Base-by-base conservation (phyloP, 2,888 invertebrate genomes). In the Artemia sinica region DNA sequence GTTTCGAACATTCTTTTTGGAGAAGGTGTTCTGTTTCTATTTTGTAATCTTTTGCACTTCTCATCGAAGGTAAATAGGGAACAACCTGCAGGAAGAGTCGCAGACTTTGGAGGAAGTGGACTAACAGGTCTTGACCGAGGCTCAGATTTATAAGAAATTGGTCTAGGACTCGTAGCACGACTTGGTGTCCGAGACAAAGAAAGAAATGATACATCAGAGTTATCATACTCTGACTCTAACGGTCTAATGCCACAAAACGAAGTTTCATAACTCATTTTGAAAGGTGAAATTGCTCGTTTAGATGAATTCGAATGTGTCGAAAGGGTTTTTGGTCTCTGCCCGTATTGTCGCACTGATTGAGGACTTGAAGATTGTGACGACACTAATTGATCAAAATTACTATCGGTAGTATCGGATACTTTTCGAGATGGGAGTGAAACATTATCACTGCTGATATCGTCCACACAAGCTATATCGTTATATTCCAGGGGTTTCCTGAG, bases 221-320 rank as follows among this genome's bases (percentile, higher is more conserved):
- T 72, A 70, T 65, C 72, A 67, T 51, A 72, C 72, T 65, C 71
- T 65, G 58, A 71, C 70, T 68, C 67, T 80, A 82, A 80, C 80
- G 89, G 87, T 75, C 89, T 89, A 67, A 86, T 87, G 1, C 91
- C 91, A 78, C 91, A 91, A 77, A 92, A 92, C 0, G 91, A 91
- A 0, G 91, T 92, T 79, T 91, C 91, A 70, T 91, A 81, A 69
- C 91, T 81, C 73, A 72, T 73, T 67, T 69, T 71, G 66, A 69
- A 73, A 69, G 71, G 74, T 52, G 71, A 74, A 50, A 71, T 73
- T 68, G 50, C 72, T 69, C 49, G 8, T 18, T 58, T 58, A 8
- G 58, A 58, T 14, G 58, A 58, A 8, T 10, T 18, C 1, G 58
- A 58, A 8, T 14, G 14, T n/a, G 58, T 58, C 10, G 10, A 58